Evolutionary conservation across 2,888 invertebrate genomes (phyloP).

Genomic region (Antitype chi): DNA sequence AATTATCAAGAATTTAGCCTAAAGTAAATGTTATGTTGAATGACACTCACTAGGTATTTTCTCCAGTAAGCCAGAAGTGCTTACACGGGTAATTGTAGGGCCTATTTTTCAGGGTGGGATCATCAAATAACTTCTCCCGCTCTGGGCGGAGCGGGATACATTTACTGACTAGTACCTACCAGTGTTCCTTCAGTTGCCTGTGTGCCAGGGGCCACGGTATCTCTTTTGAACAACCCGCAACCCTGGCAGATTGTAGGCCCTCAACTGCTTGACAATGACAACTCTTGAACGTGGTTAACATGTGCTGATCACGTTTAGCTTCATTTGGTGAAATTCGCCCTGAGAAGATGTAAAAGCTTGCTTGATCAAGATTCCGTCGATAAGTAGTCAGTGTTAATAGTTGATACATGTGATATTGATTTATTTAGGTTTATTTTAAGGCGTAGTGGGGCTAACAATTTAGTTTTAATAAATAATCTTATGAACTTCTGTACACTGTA

Average conservation of each 20-base stretch:
- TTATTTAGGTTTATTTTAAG: conserved; percentile 51
- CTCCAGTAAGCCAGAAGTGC: conserved; percentile 70
- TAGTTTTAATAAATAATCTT: conserved; percentile 18
- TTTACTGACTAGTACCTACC: no score
- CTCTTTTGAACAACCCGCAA: no score
- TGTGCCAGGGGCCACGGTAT: no score
- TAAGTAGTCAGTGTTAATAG: conserved; percentile 48
- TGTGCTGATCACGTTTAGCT: neutral
- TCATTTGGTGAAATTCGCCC: neutral
- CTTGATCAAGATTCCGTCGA: conserved; percentile 51
- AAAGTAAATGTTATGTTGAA: neutral
- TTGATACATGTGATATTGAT: conserved; percentile 61
- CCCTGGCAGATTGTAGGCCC: no score
- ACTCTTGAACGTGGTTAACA: neutral
- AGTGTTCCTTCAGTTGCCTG: no score
- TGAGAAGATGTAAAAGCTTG: conserved; percentile 5
- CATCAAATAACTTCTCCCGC: no score
- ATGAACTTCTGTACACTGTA: conserved; percentile 35
- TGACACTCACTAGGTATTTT: conserved; percentile 31
- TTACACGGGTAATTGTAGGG: conserved; percentile 66
- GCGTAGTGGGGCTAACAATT: conserved; percentile 21
- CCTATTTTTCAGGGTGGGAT: conserved; percentile 43
- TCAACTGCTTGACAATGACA: neutral
- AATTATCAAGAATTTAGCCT: no score
- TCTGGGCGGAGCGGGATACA: no score